Evolutionary conservation across 2,888 invertebrate genomes (phyloP).

Genomic region (Pyrrhia umbra): DNA sequence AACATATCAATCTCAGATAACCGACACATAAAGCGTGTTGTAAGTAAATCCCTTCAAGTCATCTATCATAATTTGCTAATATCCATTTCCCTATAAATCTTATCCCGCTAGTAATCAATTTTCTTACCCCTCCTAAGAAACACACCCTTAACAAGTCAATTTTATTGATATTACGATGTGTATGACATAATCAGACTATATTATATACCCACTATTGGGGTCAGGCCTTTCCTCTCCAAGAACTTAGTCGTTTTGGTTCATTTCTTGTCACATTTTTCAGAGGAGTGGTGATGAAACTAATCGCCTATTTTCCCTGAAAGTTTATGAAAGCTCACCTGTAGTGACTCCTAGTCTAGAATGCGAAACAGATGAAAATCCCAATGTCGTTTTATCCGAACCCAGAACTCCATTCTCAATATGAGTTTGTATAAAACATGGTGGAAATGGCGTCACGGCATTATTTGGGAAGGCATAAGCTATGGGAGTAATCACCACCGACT

Average conservation of each 20-base stretch:
- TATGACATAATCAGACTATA: neutral
- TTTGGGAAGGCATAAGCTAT: too few species aligned
- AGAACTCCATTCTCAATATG: too few species aligned
- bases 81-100: constrained; percentile 58
- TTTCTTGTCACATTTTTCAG: too few species aligned
- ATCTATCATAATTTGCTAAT: constrained; percentile 62
- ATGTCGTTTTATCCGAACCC: too few species aligned
- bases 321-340: too few species aligned
- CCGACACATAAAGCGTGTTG: constrained; percentile 17
- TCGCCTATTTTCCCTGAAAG: too few species aligned
- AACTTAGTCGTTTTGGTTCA: neutral
- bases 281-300: too few species aligned
- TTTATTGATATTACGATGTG: constrained; percentile 22
- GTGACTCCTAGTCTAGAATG: too few species aligned
- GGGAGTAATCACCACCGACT: too few species aligned
- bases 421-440: too few species aligned
- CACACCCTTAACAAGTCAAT: constrained; percentile 36
- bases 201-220: neutral
- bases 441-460: too few species aligned
- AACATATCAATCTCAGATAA: constrained; percentile 43
- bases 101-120: constrained; percentile 51
- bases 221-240: neutral
- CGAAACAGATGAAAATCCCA: too few species aligned
- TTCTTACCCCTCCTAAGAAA: constrained; percentile 14
- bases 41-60: constrained; percentile 39